These are phyloP conservation scores for Drosophila lutescens DNA, from an alignment of 2,888 invertebrate genomes.

Conservation along the genomic window DNA sequence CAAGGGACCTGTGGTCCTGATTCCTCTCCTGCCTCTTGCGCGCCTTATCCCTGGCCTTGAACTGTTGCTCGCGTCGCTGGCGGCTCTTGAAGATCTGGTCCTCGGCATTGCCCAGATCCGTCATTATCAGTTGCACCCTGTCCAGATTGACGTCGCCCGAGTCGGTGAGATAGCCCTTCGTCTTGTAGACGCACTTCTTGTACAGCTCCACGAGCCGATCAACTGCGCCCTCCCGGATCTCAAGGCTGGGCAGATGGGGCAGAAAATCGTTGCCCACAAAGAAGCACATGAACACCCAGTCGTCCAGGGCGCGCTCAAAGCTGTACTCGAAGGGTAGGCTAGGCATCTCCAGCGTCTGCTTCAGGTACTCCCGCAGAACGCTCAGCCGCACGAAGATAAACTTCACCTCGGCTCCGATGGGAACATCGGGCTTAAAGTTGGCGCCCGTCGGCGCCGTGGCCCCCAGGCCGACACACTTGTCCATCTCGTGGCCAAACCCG, in stretches of 20 bases:
- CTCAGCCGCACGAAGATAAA: constrained; percentile 97
- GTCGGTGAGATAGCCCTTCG: constrained; percentile 97
- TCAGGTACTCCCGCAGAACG: constrained; percentile 96
- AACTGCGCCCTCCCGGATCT: constrained; percentile 98
- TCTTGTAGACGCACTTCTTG: constrained; percentile 96
- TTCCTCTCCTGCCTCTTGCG: constrained; percentile 85
- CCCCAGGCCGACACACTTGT: constrained; percentile 93
- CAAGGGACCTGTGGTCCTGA: constrained; percentile 87
- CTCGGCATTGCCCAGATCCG: constrained; percentile 95
- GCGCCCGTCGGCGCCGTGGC: constrained; percentile 86
- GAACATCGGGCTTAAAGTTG: constrained; percentile 85
- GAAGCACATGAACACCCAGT: constrained; percentile 99
- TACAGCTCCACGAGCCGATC: constrained; percentile 96
- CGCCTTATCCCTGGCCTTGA: constrained; percentile 89
- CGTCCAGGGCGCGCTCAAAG: constrained; percentile 97
- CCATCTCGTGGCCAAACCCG: constrained; percentile 95
- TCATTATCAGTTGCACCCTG: constrained; percentile 97
- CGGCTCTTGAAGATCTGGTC: constrained; percentile 98
- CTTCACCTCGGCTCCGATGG: constrained; percentile 90
- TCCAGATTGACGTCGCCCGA: constrained; percentile 97
- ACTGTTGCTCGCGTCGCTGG: constrained; percentile 93
- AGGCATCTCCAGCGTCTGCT: constrained; percentile 94
- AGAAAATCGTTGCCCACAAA: constrained; percentile 99
- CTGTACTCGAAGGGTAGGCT: constrained; percentile 97
- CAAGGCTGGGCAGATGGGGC: constrained; percentile 98